phyloP scores from a whole-genome alignment of 2,113 vertebrate genomes.

The Brevimyrus niger region DNA sequence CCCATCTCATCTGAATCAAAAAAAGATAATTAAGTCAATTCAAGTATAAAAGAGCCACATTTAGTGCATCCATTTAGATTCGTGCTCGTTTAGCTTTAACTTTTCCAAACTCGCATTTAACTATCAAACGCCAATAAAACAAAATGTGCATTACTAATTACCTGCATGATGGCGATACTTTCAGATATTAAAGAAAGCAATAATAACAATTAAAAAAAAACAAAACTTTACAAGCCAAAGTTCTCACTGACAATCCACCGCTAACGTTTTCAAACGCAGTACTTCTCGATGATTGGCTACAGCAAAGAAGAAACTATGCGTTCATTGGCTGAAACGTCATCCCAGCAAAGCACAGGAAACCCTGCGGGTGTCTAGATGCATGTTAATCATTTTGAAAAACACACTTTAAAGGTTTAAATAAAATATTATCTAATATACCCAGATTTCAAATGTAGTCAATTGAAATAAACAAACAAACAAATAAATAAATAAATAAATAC shows the following conservation, averaged over 20 bases:
- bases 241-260: background rate
- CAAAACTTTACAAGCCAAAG: background rate
- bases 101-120: background rate
- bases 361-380: background rate
- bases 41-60: background rate
- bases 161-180: conserved; percentile 27
- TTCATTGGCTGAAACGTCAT: background rate
- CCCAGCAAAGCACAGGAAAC: background rate
- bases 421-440: background rate
- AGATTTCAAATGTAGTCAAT: background rate
- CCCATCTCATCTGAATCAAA: background rate
- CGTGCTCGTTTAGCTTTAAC: background rate
- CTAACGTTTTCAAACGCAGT: conserved; percentile 11
- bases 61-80: background rate
- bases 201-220: background rate
- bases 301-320: background rate
- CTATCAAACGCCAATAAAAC: background rate
- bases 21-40: background rate
- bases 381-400: background rate
- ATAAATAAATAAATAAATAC: background rate
- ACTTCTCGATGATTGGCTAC: background rate
- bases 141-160: background rate
- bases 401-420: background rate
- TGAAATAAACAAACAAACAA: background rate
- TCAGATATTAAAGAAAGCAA: background rate